Conservation (phyloP, 2,888 invertebrate genomes). For the Heliconius erato region DNA sequence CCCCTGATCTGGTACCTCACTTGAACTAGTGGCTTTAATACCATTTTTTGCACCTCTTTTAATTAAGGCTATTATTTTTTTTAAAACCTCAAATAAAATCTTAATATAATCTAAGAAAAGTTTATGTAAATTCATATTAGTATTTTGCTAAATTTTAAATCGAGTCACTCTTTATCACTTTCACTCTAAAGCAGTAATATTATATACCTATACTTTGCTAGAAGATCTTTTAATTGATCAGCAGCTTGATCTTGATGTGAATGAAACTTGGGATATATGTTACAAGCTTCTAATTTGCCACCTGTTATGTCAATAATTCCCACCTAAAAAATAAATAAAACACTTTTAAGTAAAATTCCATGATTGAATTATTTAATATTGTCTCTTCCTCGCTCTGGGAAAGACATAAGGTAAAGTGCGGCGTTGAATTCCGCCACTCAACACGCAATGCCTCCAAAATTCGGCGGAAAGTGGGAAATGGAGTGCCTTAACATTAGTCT, state of each 20-base stretch:
- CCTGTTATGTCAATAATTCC: slow-evolving; percentile 92
- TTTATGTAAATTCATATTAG: no score
- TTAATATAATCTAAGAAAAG: background rate
- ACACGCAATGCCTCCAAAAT: background rate
- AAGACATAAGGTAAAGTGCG: background rate
- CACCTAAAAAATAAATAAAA: slow-evolving; percentile 56
- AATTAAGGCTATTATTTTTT: no score
- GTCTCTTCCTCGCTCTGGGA: background rate
- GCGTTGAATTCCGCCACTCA: background rate
- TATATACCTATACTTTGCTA: slow-evolving; percentile 84
- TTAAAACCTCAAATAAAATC: background rate
- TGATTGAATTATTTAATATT: background rate
- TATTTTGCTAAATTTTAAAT: no score
- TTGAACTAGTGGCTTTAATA: no score
- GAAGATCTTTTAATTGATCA: slow-evolving; percentile 80
- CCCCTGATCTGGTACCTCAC: no score
- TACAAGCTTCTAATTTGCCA: slow-evolving; percentile 88
- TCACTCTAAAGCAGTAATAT: background rate
- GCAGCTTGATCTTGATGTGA: slow-evolving; percentile 75
- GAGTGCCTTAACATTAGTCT: background rate
- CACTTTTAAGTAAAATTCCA: background rate
- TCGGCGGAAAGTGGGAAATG: background rate
- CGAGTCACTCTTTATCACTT: background rate
- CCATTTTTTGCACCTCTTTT: no score
- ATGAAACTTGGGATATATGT: slow-evolving; percentile 88